Evolutionary conservation across 1,140 invertebrate genomes (phyloP).

Genomic region (Cardiocondyla obscurior): DNA sequence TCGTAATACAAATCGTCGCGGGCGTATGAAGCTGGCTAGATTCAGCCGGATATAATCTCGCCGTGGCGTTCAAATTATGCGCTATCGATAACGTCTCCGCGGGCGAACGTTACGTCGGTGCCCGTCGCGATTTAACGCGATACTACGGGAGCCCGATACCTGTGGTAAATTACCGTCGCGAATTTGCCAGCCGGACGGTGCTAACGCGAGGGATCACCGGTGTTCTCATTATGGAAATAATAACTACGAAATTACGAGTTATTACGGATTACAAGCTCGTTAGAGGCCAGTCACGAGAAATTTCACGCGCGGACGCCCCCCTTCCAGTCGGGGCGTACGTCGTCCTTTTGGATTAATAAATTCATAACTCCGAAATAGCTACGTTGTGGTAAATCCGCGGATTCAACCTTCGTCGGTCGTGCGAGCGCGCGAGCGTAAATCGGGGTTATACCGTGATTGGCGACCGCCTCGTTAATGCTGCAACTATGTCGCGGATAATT

Average conservation of each 20-base stretch:
- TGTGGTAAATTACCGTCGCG: slow-evolving; percentile 20
- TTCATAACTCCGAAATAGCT: background rate
- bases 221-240: slow-evolving; percentile 35
- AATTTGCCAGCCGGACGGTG: slow-evolving; percentile 12
- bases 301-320: slow-evolving; percentile 24
- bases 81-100: slow-evolving; percentile 19
- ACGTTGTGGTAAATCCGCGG: slow-evolving; percentile 5
- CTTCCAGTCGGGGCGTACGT: background rate
- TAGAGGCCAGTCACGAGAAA: slow-evolving; percentile 30
- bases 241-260: slow-evolving; percentile 49
- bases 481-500: slow-evolving; percentile 9
- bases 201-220: background rate
- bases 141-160: background rate
- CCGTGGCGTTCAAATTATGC: slow-evolving; percentile 11
- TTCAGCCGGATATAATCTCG: background rate
- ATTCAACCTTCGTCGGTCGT: slow-evolving; percentile 10
- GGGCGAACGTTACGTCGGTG: background rate
- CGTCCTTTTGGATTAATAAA: slow-evolving; percentile 17
- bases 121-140: slow-evolving; percentile 19
- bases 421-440: background rate
- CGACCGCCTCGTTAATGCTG: background rate
- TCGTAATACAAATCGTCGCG: slow-evolving; percentile 28
- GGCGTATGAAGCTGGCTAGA: background rate
- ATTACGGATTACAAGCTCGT: slow-evolving; percentile 45
- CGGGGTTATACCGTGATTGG: background rate